Evolutionary conservation across 2,113 vertebrate species (phyloP), one percentile per base, ranked within the genome.

Genomic region (Chaetura pelagica): DNA sequence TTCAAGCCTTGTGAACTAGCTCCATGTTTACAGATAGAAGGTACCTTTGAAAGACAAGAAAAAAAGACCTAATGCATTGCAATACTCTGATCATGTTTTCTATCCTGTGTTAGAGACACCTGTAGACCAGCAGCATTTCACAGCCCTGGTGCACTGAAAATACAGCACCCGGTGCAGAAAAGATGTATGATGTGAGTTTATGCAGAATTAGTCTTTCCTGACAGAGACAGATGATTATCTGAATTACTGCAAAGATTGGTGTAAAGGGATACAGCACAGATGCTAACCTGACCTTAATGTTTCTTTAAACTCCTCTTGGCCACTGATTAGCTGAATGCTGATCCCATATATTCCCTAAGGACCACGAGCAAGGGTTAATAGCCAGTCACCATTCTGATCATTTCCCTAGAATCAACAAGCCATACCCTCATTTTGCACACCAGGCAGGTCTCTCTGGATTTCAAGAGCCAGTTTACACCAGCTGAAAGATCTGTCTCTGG

Each of bases 231-330:
- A 71, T 34, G 71, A 9, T 34, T 17, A 46, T 23, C 32, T 11
- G 24, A 85, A 85, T 57, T 61, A 51, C 79, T 38, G 66, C 61
- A 69, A 73, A 86, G 67, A 64, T 79, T 76, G 59, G 35, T 54
- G 58, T 48, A 15, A 66, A 62, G 73, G 58, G 49, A n/a, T 9
- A 16, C 17, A 76, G 49, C 59, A 59, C 66, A 61, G 75, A 54
- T 83, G 78, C 34, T n/a, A 55, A 74, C 34, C 42, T 0, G 0
- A 73, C 34, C 51, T 71, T 20, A 42, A 51, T 1, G 1, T 17
- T 90, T 63, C 74, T 73, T 29, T 49, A 4, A 91, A 46, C 67
- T 74, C 34, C 63, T 73, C 75, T 88, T 77, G 78, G 71, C 63
- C 63, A 40, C 35, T 0, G 4, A 42, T 84, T 59, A 67, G 35